phyloP scores from a whole-genome alignment of 2,888 invertebrate species.

The Nymphalis polychloros region DNA sequence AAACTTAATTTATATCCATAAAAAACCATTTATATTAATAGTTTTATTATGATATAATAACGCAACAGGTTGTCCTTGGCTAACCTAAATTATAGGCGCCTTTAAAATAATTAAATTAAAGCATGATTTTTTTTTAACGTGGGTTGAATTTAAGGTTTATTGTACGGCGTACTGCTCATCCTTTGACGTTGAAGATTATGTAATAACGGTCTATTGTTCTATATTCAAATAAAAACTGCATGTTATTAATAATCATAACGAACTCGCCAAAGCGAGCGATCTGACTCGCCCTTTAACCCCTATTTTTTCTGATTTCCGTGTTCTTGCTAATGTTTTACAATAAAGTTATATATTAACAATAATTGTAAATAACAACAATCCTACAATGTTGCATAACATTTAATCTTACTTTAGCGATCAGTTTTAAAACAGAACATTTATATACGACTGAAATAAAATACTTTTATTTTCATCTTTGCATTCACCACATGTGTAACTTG shows the following conservation, averaged over 20 bases:
- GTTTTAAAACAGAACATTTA: neutral
- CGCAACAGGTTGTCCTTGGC: conserved; percentile 28
- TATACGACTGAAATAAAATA: neutral
- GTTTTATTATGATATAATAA: conserved; percentile 24
- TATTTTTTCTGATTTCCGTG: no score
- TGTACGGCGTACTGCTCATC: conserved; percentile 15
- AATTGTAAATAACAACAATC: neutral
- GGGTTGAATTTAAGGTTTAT: conserved; percentile 24
- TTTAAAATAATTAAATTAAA: conserved; percentile 22
- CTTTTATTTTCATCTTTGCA: neutral
- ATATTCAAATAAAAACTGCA: neutral
- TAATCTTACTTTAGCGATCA: neutral
- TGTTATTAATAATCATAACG: no score
- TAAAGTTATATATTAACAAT: neutral
- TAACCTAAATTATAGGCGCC: conserved; percentile 29
- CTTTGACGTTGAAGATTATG: conserved; percentile 17
- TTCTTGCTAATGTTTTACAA: no score
- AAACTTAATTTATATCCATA: conserved; percentile 9
- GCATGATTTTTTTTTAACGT: conserved; percentile 23
- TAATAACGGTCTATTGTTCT: conserved; percentile 3
- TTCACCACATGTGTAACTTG: conserved; percentile 2
- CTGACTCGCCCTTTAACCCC: no score
- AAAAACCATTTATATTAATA: conserved; percentile 35
- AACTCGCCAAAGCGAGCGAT: no score
- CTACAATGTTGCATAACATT: neutral